Conservation (phyloP, 2,888 invertebrate species). For the Phymatocera aterrima region DNA sequence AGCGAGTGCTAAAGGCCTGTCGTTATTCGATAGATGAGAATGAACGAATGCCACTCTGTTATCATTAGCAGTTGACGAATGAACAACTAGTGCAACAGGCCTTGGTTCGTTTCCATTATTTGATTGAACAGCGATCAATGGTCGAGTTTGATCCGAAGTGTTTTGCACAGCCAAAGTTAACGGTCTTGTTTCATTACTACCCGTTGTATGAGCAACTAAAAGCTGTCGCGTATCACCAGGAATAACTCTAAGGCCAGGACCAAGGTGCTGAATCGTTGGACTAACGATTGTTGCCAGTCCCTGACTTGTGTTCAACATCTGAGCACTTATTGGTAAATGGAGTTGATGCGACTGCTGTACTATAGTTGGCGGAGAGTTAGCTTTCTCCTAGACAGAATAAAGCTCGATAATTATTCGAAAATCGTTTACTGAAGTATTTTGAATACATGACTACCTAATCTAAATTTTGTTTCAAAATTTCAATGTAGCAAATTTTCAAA, state of each 20-base stretch:
- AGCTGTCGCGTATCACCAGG: conserved; percentile 71
- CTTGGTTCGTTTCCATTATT: conserved; percentile 70
- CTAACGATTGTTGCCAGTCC: conserved; percentile 70
- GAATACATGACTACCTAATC: too few species aligned
- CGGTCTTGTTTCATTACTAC: conserved; percentile 67
- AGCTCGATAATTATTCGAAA: neutral
- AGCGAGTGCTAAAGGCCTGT: conserved; percentile 72
- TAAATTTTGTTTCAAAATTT: conserved; percentile 32
- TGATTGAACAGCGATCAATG: conserved; percentile 66
- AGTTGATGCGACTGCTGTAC: conserved; percentile 68
- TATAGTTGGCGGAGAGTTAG: conserved; percentile 62
- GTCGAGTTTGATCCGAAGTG: conserved; percentile 65
- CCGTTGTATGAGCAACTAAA: conserved; percentile 68
- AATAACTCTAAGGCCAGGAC: conserved; percentile 69
- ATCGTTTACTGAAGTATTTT: neutral
- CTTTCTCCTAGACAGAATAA: conserved; percentile 63
- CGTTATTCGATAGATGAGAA: conserved; percentile 70
- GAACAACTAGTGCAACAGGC: conserved; percentile 72
- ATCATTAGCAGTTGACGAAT: conserved; percentile 71
- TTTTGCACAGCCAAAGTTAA: conserved; percentile 67
- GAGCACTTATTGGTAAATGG: conserved; percentile 70
- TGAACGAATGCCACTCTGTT: conserved; percentile 72
- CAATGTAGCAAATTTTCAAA: conserved; percentile 49
- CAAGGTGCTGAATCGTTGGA: conserved; percentile 71
- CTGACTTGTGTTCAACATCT: conserved; percentile 71